These are phyloP conservation scores for Stenodera caucasica DNA, from an alignment of 2,888 invertebrate genomes.

Conservation along the genomic window DNA sequence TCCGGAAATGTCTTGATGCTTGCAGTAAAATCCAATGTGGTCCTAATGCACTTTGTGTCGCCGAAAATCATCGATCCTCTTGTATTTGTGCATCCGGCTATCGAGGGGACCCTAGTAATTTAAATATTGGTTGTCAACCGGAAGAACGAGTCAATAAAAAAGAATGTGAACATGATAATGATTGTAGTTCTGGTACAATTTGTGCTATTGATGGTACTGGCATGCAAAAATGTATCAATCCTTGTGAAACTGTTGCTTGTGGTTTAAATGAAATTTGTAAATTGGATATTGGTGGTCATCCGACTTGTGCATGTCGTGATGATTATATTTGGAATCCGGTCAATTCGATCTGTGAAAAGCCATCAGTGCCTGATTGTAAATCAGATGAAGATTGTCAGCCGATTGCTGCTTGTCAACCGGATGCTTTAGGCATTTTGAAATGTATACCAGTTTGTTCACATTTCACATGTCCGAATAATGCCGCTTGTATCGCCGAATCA, in stretches of 20 bases:
- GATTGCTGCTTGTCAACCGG: constrained; percentile 75
- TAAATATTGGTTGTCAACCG: constrained; percentile 76
- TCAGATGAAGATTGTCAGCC: constrained; percentile 71
- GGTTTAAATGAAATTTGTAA: constrained; percentile 81
- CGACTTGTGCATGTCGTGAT: constrained; percentile 78
- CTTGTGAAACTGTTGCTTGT: constrained; percentile 80
- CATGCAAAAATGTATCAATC: constrained; percentile 70
- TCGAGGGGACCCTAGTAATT: constrained; percentile 79
- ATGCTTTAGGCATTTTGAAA: constrained; percentile 81
- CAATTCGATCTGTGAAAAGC: constrained; percentile 80
- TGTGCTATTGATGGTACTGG: constrained; percentile 70
- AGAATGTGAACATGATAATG: constrained; percentile 69
- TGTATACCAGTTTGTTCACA: constrained; percentile 77
- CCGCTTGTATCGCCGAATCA: constrained; percentile 73
- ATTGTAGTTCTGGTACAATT: constrained; percentile 71
- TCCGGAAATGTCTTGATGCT: constrained; percentile 82
- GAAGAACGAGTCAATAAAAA: constrained; percentile 62
- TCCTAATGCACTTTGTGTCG: constrained; percentile 84
- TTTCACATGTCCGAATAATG: constrained; percentile 83
- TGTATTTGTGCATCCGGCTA: constrained; percentile 85
- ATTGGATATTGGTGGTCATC: constrained; percentile 66
- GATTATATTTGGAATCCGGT: constrained; percentile 84
- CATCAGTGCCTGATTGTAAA: constrained; percentile 80
- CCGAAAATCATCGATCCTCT: constrained; percentile 80
- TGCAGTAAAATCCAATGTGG: constrained; percentile 88